Evolutionary conservation across 2,113 vertebrate genomes (phyloP).

Genomic region (Speoplatyrhinus poulsoni): DNA sequence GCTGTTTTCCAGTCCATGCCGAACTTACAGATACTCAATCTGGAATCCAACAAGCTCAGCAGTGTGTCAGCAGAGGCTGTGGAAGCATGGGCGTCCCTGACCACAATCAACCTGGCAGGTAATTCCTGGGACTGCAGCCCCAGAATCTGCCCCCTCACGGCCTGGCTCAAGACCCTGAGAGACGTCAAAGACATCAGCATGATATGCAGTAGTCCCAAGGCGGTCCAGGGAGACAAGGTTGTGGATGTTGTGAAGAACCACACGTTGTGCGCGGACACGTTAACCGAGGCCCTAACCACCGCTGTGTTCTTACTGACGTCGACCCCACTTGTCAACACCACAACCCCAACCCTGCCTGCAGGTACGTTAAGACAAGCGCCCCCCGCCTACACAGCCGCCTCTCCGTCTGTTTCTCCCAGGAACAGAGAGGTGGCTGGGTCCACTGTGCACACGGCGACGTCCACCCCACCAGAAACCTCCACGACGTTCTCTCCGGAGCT

Average conservation of each 20-base stretch:
- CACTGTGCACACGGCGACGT: slow-evolving; percentile 20
- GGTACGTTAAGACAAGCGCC: slow-evolving; percentile 33
- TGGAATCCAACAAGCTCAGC: slow-evolving; percentile 96
- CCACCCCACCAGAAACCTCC: slow-evolving; percentile 53
- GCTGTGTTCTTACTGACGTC: slow-evolving; percentile 32
- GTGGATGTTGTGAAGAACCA: slow-evolving; percentile 87
- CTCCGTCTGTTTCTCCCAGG: slow-evolving; percentile 72
- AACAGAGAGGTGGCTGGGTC: slow-evolving; percentile 41
- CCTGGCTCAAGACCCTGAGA: slow-evolving; percentile 89
- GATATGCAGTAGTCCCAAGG: slow-evolving; percentile 93
- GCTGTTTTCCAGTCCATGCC: slow-evolving; percentile 92
- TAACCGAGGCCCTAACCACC: slow-evolving; percentile 41
- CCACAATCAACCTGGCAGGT: slow-evolving; percentile 88
- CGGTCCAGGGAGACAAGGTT: slow-evolving; percentile 89
- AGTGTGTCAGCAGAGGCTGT: slow-evolving; percentile 89
- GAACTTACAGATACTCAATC: slow-evolving; percentile 89
- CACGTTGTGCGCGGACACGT: slow-evolving; percentile 79
- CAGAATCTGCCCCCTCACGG: slow-evolving; percentile 90
- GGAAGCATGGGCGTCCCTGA: slow-evolving; percentile 89
- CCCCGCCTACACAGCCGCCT: slow-evolving; percentile 71
- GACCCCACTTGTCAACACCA: slow-evolving; percentile 62
- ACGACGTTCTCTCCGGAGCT: slow-evolving; percentile 78
- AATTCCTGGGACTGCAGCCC: slow-evolving; percentile 96
- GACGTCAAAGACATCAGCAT: slow-evolving; percentile 90
- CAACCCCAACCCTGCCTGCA: slow-evolving; percentile 34